Conservation (phyloP, 92 coral and sea anemone species). For the Siderastrea radians region DNA sequence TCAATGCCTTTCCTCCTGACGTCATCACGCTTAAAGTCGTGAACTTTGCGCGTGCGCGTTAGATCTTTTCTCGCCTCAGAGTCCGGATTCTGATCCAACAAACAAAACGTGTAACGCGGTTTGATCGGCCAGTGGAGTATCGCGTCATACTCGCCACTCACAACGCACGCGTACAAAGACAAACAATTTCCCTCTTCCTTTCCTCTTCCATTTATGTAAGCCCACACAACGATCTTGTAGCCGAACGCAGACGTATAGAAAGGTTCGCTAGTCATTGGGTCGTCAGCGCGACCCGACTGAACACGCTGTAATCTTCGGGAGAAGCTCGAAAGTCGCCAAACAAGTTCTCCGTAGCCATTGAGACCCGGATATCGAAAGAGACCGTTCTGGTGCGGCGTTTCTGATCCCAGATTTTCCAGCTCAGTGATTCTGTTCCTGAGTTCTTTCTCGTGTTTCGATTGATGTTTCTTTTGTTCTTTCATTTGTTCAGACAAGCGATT, state of each 20-base stretch:
- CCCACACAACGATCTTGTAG: constrained; percentile 92
- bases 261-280: constrained; percentile 95
- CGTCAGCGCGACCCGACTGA: constrained; percentile 89
- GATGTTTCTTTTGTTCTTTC: constrained; percentile 85
- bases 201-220: constrained; percentile 96
- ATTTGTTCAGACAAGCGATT: constrained; percentile 79
- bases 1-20: constrained; percentile 92
- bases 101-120: constrained; percentile 91
- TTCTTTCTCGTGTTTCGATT: constrained; percentile 66
- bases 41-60: constrained; percentile 94
- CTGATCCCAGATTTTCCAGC: constrained; percentile 61
- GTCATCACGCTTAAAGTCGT: constrained; percentile 95
- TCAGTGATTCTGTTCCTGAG: constrained; percentile 56
- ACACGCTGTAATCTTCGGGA: constrained; percentile 85
- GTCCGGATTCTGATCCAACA: constrained; percentile 90
- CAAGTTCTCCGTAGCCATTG: constrained; percentile 90
- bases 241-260: constrained; percentile 96
- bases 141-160: constrained; percentile 95
- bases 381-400: constrained; percentile 39
- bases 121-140: constrained; percentile 96
- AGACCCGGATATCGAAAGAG: constrained; percentile 76
- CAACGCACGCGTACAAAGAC: constrained; percentile 95
- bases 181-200: constrained; percentile 83
- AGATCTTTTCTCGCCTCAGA: constrained; percentile 81
- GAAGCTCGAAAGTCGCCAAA: constrained; percentile 89